phyloP scores from a whole-genome alignment of 2,797 vertebrate genomes.

The Spinus pinus region DNA sequence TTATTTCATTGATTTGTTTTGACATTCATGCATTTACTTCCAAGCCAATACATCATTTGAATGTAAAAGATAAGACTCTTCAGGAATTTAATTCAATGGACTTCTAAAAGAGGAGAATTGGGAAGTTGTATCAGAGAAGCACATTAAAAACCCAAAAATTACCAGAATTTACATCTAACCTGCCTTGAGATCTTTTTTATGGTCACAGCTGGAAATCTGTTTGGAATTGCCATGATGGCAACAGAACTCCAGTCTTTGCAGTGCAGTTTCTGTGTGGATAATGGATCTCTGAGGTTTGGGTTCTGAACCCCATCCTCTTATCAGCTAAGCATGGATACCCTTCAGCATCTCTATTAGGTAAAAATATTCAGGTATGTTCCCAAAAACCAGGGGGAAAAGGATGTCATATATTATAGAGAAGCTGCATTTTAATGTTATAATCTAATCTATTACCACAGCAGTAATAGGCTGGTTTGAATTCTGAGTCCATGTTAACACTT shows the following conservation, averaged over 20 bases:
- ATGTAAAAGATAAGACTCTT: neutral
- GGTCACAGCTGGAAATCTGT: neutral
- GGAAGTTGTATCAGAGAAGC: neutral
- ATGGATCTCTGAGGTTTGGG: neutral
- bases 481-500: neutral
- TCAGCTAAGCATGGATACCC: neutral
- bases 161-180: neutral
- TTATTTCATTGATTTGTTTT: conserved; percentile 9
- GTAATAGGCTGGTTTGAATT: neutral
- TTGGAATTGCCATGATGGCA: neutral
- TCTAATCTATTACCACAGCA: neutral
- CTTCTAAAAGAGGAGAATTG: neutral
- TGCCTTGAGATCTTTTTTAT: neutral
- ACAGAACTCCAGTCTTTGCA: neutral
- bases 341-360: neutral
- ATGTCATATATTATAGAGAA: neutral
- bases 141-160: neutral
- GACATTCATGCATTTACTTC: conserved; percentile 1
- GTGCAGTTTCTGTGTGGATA: neutral
- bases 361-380: neutral
- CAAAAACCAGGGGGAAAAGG: neutral
- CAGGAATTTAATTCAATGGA: neutral
- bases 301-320: neutral
- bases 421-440: neutral
- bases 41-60: neutral